Conservation (phyloP, 2,888 invertebrate species). For the Patella depressa region DNA sequence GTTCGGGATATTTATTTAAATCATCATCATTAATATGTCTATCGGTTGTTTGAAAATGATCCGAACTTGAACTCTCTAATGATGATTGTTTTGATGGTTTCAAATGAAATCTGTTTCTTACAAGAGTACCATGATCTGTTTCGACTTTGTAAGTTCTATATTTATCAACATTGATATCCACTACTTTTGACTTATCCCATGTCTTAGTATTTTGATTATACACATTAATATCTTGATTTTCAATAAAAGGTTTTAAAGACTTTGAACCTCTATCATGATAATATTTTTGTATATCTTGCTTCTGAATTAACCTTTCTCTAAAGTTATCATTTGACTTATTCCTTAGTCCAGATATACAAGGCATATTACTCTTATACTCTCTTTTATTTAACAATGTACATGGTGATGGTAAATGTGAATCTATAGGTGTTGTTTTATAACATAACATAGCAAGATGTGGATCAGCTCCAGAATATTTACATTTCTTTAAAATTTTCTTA, state of each 20-base stretch:
- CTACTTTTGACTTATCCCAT: slow-evolving; percentile 1
- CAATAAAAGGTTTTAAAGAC: neutral
- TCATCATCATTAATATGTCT: neutral
- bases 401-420: no score
- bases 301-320: slow-evolving; percentile 1
- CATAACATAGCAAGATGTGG: slow-evolving; percentile 2
- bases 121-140: neutral
- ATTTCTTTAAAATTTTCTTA: neutral
- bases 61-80: no score
- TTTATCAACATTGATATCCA: neutral
- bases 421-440: slow-evolving; percentile 7
- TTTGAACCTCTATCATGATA: neutral
- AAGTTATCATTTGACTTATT: neutral
- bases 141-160: slow-evolving; percentile 1
- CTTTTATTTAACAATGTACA: neutral
- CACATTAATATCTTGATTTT: neutral
- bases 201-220: neutral
- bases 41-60: neutral
- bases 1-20: neutral
- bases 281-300: neutral
- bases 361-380: neutral
- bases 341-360: neutral
- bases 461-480: neutral
- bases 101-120: slow-evolving; percentile 8
- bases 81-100: neutral